A percentile compares a stretch with the other conserved stretches of the same genome.
Conservation (phyloP, 2,113 vertebrate genomes). For the Dromaius novaehollandiae region DNA sequence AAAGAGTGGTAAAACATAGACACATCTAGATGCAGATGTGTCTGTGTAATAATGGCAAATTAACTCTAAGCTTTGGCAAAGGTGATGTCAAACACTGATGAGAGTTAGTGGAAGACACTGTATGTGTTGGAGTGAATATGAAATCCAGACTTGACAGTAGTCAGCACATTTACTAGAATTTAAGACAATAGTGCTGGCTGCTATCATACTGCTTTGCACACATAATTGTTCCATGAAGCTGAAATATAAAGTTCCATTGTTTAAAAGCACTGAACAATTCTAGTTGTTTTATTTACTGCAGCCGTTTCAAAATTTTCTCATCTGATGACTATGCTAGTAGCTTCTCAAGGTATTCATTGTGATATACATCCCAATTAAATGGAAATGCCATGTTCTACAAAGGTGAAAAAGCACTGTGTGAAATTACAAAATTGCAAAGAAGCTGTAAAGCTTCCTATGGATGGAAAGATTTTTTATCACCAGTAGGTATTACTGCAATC, state of each 20-base stretch:
- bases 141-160: background rate
- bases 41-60: background rate
- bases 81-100: background rate
- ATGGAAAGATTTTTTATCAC: background rate
- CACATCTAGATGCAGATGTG: background rate
- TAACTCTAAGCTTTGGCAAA: background rate
- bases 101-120: background rate
- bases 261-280: background rate
- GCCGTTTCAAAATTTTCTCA: background rate
- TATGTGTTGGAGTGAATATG: background rate
- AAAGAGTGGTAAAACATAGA: background rate
- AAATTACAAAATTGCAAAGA: background rate
- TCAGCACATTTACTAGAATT: background rate
- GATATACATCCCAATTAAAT: background rate
- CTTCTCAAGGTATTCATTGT: background rate
- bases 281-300: background rate
- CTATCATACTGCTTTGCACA: background rate
- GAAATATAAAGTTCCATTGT: background rate
- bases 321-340: background rate
- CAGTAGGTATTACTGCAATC: background rate
- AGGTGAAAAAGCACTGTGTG: background rate
- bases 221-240: background rate
- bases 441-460: background rate
- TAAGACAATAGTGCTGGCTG: background rate
- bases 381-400: background rate